Evolutionary conservation across 2,113 vertebrate genomes (phyloP), one percentile per base, ranked within the genome.

Genomic region (Alexandromys fortis): DNA sequence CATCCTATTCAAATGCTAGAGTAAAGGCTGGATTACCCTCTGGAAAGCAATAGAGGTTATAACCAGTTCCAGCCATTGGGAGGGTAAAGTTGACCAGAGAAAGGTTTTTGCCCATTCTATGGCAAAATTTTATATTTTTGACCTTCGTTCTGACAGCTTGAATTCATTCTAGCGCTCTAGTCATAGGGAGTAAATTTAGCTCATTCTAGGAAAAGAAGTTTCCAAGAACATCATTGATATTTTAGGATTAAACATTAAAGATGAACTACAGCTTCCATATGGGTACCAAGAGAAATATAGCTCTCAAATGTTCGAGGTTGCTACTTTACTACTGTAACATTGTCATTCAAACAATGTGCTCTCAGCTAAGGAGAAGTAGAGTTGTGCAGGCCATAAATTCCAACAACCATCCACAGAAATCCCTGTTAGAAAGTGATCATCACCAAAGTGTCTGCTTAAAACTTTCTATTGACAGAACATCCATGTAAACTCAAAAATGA

Each of bases 121-220:
- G 19, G 28, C 63, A 88, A 95, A 96, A 94, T 72, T 45, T 19
- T 90, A 1, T 77, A 75, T 76, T 65, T 91, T 73, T 89, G 11
- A 91, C 45, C 76, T 95, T 95, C 75, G 67, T 92, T 91, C 61
- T 93, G 45, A 94, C 21, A 76, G 30, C 5, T 21, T 94, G 22
- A 82, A 94, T 58, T 65, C 82, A 94, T 88, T 78, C 42, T 21
- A 89, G 38, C 8, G 91, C n/a, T 92, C 12, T 55, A 73, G 85
- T 90, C n/a, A 73, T 76, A 3, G 55, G 35, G 22, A 58, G 95
- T 89, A 76, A 94, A 93, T 78, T 83, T 89, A 82, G 94, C 38
- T 94, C 95, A 86, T 83, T 96, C 52, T 88, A 88, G 95, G 73
- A 38, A 89, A 92, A 76, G 7, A 81, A 83, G 7, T 67, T 92